A percentile compares a stretch with the other conserved stretches of the same genome.
Conservation (phyloP, 2,888 invertebrate genomes). For the Megastigmus dorsalis region DNA sequence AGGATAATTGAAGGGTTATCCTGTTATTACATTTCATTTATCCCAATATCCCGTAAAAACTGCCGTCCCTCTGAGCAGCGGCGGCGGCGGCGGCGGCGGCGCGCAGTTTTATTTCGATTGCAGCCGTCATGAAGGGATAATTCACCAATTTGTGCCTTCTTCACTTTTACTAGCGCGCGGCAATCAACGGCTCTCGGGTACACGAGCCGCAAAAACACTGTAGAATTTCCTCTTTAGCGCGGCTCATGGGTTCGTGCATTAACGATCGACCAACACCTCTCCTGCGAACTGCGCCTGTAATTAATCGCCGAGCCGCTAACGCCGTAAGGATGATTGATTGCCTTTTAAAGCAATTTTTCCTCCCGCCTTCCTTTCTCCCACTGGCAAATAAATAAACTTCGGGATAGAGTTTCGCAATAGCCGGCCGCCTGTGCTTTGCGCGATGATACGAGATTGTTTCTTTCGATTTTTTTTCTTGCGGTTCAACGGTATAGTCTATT, state of each 20-base stretch:
- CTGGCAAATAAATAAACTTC: constrained; percentile 31
- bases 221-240: constrained; percentile 41
- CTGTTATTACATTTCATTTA: neutral
- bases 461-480: neutral
- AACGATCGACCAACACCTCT: constrained; percentile 45
- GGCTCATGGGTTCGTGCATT: constrained; percentile 30
- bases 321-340: constrained; percentile 46
- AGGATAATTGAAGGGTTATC: constrained; percentile 2
- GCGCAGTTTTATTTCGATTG: neutral
- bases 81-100: too few species aligned
- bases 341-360: constrained; percentile 46
- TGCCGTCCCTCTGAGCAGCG: neutral
- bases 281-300: constrained; percentile 40
- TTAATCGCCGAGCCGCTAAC: constrained; percentile 41
- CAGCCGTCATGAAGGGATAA: constrained; percentile 16
- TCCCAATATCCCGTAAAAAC: neutral
- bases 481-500: constrained; percentile 15
- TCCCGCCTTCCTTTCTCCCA: constrained; percentile 5
- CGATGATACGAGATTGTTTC: neutral
- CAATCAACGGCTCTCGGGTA: constrained; percentile 24
- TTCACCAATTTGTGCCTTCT: constrained; percentile 16
- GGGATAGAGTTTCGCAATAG: constrained; percentile 12
- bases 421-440: neutral
- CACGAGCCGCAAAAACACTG: constrained; percentile 27
- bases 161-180: constrained; percentile 23